These are phyloP conservation scores for Pseudocheirus occidentalis DNA, from an alignment of 2,797 vertebrate genomes.

Conservation along the genomic window DNA sequence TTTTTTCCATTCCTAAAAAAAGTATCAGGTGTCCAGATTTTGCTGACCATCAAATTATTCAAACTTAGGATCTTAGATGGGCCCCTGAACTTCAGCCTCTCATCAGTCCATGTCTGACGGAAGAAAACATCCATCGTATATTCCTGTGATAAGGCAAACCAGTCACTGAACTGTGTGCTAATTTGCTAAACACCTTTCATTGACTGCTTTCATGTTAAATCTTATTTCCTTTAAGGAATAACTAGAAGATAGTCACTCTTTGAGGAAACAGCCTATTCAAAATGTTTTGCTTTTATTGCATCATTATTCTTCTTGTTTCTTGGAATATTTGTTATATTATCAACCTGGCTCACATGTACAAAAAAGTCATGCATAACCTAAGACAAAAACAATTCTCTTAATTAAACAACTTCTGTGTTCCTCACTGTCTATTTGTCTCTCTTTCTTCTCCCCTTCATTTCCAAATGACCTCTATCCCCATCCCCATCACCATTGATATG, in stretches of 20 bases:
- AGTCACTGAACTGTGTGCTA: neutral
- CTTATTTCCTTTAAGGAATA: constrained; percentile 71
- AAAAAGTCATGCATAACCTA: neutral
- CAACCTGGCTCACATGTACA: neutral
- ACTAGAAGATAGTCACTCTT: constrained; percentile 48
- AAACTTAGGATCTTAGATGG: constrained; percentile 94
- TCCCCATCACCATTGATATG: neutral
- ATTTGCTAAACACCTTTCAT: constrained; percentile 46
- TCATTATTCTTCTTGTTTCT: neutral
- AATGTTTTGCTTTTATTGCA: neutral
- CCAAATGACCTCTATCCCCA: neutral
- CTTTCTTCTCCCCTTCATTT: neutral
- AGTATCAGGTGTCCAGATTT: constrained; percentile 99
- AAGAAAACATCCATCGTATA: constrained; percentile 99
- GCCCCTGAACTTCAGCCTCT: constrained; percentile 92
- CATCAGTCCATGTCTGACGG: constrained; percentile 97
- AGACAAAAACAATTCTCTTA: neutral
- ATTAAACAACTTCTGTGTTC: neutral
- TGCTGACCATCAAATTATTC: constrained; percentile 98
- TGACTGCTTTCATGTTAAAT: constrained; percentile 58
- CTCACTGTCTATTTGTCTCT: neutral
- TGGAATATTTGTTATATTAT: neutral
- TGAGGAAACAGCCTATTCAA: constrained; percentile 40
- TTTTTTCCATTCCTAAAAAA: constrained; percentile 99
- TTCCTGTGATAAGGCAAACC: constrained; percentile 86